Evolutionary conservation across 1,140 invertebrate genomes (phyloP), one percentile per base, ranked within the genome.

Genomic region (Elysia chlorotica): DNA sequence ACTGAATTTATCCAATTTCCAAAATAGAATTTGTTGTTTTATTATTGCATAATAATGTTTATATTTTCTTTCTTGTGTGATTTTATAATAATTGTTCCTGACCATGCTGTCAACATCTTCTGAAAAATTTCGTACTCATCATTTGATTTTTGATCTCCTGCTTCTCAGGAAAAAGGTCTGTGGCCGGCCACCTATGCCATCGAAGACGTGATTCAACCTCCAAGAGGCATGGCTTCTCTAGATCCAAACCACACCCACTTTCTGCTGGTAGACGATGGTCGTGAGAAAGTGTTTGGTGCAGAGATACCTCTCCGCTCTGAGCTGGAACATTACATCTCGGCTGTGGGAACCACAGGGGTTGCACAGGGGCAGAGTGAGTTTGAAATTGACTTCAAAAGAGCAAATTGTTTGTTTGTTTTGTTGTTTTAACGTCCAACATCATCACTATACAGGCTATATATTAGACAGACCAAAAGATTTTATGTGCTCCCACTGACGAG

Each of bases 231-330:
- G 17, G 74, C 82, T 0, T 79, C 83, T 17, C 74, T 89, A 6
- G 87, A 88, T 77, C 85, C 82, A 21, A 86, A 88, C 75, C 88
- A 89, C 76, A 88, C 88, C 0, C 88, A 89, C 77, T 89, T 88
- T 74, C 76, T 89, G 14, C 74, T 89, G 23, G 83, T 88, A 1
- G 88, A 89, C 74, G 81, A 89, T 78, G 88, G 88, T 0, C 81
- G 81, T 1, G 80, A 84, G n/a, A 74, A 78, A n/a, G 79, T 76
- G 36, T 88, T 82, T 76, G 87, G 87, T 3, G 78, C 73, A 14
- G 84, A 86, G 73, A 87, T 87, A 57, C 71, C 81, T 48, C 87
- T 88, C 73, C 66, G 87, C 38, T 80, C 79, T 17, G 76, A 76
- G 17, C 74, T 87, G 3, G 82, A 86, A 65, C 73, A 79, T 23